Base-by-base conservation (phyloP, 2,888 invertebrate species). In the Netelia virgata region DNA sequence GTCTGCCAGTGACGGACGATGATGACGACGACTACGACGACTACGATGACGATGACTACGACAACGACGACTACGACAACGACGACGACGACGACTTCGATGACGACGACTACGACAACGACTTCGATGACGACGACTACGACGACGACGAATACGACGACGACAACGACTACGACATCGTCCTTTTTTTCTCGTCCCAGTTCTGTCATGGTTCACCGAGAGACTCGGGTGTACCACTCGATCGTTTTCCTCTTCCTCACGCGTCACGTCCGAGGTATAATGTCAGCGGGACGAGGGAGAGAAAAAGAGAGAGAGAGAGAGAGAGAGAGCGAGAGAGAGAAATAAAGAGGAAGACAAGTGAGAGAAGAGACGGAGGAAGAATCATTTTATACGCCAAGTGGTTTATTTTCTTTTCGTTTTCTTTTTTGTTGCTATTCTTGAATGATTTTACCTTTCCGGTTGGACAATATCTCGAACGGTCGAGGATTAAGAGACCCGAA, bases 181-280 rank as follows among this genome's bases (percentile, higher is more conserved):
- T 82, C 77, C 66, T 76, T 84, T 84, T 76, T 57, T 64, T 79
- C 74, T 75, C 75, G 83, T 75, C 70, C 85, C 74, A 83, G 78
- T 82, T 84, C 69, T 76, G 68, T 28, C n/a, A n/a, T 14, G 23
- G 18, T 28, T 16, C n/a, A 18, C 57, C 16, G 8, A 16, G n/a
- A 57, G 57, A 64, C 77, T 77, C 50, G 66, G 61, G 63, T 43
- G 66, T 20, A 43, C 10, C 63, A 8, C 61, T 63, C 66, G 53
- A 59, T 72, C 64, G 70, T 69, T 64, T 77, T 70, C 50, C 9
- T 6, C 63, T 9, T 16, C n/a, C n/a, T n/a, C n/a, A n/a, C n/a
- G n/a, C n/a, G n/a, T n/a, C n/a, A n/a, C n/a, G n/a, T n/a, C n/a
- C n/a, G n/a, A n/a, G n/a, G n/a, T n/a, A n/a, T n/a, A n/a, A n/a